phyloP scores from a whole-genome alignment of 2,113 vertebrate species.

The Sander vitreus region DNA sequence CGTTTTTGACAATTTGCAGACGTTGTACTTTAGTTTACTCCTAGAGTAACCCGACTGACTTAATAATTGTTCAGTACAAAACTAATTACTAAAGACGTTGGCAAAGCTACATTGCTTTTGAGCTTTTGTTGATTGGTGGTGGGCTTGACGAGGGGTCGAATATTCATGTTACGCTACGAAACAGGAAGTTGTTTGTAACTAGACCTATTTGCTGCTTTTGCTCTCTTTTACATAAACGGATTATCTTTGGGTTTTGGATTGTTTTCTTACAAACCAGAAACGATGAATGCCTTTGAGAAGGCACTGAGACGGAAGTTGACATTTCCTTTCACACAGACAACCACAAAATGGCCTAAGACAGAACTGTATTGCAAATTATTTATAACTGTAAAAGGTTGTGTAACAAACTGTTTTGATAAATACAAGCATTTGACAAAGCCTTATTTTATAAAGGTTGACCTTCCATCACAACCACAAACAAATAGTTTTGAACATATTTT shows the following conservation, averaged over 20 bases:
- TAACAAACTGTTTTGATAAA: conserved; percentile 85
- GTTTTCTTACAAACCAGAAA: not conserved
- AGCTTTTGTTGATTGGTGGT: too few species aligned
- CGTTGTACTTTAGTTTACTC: too few species aligned
- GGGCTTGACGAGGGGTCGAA: too few species aligned
- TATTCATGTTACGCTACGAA: too few species aligned
- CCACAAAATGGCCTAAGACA: conserved; percentile 5
- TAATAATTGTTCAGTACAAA: too few species aligned
- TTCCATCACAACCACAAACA: conserved; percentile 70
- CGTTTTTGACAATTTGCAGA: too few species aligned
- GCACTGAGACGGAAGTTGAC: not conserved
- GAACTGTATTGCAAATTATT: conserved; percentile 72
- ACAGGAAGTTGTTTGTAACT: too few species aligned
- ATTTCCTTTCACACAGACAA: not conserved
- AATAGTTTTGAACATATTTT: conserved; percentile 62
- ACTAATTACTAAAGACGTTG: too few species aligned
- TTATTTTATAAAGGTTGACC: conserved; percentile 65
- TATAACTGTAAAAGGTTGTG: conserved; percentile 82
- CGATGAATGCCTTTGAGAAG: not conserved
- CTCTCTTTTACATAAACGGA: not conserved
- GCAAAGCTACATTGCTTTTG: too few species aligned
- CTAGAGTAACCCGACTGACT: too few species aligned
- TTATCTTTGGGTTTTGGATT: not conserved
- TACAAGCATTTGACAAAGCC: conserved; percentile 84
- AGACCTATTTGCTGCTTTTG: too few species aligned